These are phyloP conservation scores for Hepsetus odoe DNA, from an alignment of 2,113 vertebrate genomes.

Conservation along the genomic window DNA sequence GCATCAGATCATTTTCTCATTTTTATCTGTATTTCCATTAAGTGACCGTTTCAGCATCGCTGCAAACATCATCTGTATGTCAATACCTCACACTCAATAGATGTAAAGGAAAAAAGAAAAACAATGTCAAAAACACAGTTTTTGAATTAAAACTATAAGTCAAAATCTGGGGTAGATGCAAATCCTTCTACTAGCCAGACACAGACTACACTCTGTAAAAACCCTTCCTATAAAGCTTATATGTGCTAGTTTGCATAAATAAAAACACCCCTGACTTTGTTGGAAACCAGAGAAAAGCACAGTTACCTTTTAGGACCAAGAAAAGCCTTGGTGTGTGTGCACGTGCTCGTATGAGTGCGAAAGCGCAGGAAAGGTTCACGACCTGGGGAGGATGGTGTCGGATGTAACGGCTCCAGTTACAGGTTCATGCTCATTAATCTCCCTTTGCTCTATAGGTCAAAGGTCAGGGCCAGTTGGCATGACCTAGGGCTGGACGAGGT, in stretches of 20 bases:
- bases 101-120: too few relatives aligned
- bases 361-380: constrained; percentile 20
- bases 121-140: too few relatives aligned
- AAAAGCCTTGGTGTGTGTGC: not conserved
- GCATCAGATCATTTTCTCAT: too few relatives aligned
- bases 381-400: constrained; percentile 35
- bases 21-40: too few relatives aligned
- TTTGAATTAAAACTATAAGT: too few relatives aligned
- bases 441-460: constrained; percentile 40
- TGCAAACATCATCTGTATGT: too few relatives aligned
- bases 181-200: not conserved
- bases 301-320: too few relatives aligned
- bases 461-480: constrained; percentile 49
- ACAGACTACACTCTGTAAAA: not conserved
- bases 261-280: too few relatives aligned
- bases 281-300: too few relatives aligned
- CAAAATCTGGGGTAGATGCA: constrained; percentile 31
- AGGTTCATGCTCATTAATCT: constrained; percentile 53
- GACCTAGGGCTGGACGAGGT: constrained; percentile 41
- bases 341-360: constrained; percentile 17
- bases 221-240: not conserved
- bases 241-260: not conserved
- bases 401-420: constrained; percentile 55
- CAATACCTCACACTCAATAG: too few relatives aligned
- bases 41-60: too few relatives aligned